These are phyloP conservation scores for Gymnosoma rotundatum DNA, from an alignment of 2,888 invertebrate species.

Conservation along the genomic window DNA sequence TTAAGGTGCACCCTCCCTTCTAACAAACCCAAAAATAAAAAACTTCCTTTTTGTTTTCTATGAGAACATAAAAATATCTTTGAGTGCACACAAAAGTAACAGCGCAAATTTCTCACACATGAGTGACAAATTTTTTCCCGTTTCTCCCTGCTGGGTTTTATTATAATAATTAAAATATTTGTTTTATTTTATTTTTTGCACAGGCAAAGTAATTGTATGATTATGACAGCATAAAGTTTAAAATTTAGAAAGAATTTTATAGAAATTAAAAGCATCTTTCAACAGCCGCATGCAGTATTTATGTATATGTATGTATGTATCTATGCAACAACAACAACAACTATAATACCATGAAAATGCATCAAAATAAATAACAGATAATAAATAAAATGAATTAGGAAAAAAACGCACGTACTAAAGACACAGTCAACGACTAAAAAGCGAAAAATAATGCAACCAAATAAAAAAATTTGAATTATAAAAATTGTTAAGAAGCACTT, in stretches of 20 bases:
- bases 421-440: constrained; percentile 11
- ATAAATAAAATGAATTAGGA: constrained; percentile 33
- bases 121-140: not conserved
- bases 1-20: too few species aligned
- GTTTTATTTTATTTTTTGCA: constrained; percentile 3
- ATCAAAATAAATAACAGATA: constrained; percentile 32
- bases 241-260: constrained; percentile 53
- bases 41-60: too few species aligned
- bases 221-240: constrained; percentile 55
- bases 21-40: too few species aligned
- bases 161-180: constrained; percentile 35
- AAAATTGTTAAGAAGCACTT: constrained; percentile 32
- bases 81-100: constrained; percentile 27
- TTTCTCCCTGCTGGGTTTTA: constrained; percentile 21
- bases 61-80: not conserved
- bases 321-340: constrained; percentile 47
- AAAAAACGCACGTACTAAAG: constrained; percentile 26
- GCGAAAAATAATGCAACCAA: constrained; percentile 58
- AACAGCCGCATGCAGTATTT: constrained; percentile 59
- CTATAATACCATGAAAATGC: constrained; percentile 29
- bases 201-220: constrained; percentile 4
- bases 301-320: too few species aligned
- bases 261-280: constrained; percentile 61
- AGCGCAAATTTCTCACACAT: constrained; percentile 2
- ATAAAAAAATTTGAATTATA: constrained; percentile 45